Evolutionary conservation across 2,113 vertebrate species (phyloP), one percentile per base, ranked within the genome.

Genomic region (Kryptolebias marmoratus): DNA sequence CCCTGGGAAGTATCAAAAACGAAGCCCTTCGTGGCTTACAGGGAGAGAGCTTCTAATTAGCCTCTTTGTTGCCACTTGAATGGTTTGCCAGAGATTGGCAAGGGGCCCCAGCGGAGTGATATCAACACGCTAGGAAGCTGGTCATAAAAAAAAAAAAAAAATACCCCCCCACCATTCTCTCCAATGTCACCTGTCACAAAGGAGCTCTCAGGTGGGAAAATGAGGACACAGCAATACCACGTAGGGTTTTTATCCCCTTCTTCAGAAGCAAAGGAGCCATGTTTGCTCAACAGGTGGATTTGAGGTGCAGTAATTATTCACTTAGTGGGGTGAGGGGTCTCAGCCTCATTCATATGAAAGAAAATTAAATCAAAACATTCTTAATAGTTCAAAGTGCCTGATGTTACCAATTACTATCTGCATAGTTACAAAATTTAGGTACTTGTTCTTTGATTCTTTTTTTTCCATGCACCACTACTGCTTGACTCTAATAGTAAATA

Each of bases 1-100:
- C 91, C 91, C 90, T 91, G 90, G 93, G 91, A 93, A 94, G 92
- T 93, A 93, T 92, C 93, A 91, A 91, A 60, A 85, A 68, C 90
- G 28, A 12, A 87, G 68, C 85, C 85, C 82, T 91, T 83, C 68
- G 76, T 82, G 12, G 85, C 88, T 93, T 90, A 91, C 78, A 88
- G 87, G 59, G 68, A 88, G 70, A 88, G 88, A 90, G 92, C 87
- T 89, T 90, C 91, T 95, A 91, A 90, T 94, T 94, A 93, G 90
- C 91, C 91, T 90, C 90, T 95, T 94, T 87, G 90, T 93, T 93
- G 92, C 83, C 67, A 85, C 89, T 88, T 90, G 91, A 91, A 87
- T 65, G 68, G 84, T 67, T 84, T 54, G 75, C 91, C 89, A 79
- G 67, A 90, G 89, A 79, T 63, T 61, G 83, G 88, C 68, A 58